Base-by-base conservation (phyloP, 2,888 invertebrate species). In the Eupelmus urozonus region DNA sequence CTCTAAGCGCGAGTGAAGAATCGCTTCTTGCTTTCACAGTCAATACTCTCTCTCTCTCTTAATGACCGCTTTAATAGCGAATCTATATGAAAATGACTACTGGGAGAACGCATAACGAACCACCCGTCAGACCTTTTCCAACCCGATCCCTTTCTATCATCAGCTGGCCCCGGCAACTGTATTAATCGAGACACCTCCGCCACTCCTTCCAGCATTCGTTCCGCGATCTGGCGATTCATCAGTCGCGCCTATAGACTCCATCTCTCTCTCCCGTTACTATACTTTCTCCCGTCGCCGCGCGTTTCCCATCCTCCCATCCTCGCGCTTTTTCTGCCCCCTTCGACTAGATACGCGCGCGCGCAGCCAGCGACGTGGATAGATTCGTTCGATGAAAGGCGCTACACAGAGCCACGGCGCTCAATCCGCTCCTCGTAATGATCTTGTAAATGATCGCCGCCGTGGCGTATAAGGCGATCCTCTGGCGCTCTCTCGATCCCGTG, bases 391-490 rank as follows among this genome's bases (percentile, higher is more conserved):
- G 81, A 78, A 80, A 81, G 73, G 59, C 51, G 65, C 55, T 51
- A 76, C 40, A 53, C 51, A 9, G 53, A 42, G 49, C 29, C 20
- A 20, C 53, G 62, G 70, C 45, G 62, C 78, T 75, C 73, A 23
- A 27, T 27, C 27, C 34, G n/a, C 63, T 67, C 49, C 57, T 63
- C 80, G 77, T 82, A 82, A 83, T 81, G 82, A 83, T 83, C 82
- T 81, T 81, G 80, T 82, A 81, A 83, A 82, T 79, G 82, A 82
- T 81, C 76, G 1, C 42, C 23, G 45, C n/a, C n/a, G 16, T 3
- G 2, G 16, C 63, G 13, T 57, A 74, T 74, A 66, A 65, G 73
- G 73, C 63, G 63, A 29, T 27, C 57, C 20, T 20, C 18, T 25
- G 2, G 13, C 55, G n/a, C n/a, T n/a, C n/a, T n/a, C n/a, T n/a